A percentile compares a stretch with the other conserved stretches of the same genome.
phyloP scores from a whole-genome alignment of 1,140 invertebrate species.

The Dendrolimus punctatus region DNA sequence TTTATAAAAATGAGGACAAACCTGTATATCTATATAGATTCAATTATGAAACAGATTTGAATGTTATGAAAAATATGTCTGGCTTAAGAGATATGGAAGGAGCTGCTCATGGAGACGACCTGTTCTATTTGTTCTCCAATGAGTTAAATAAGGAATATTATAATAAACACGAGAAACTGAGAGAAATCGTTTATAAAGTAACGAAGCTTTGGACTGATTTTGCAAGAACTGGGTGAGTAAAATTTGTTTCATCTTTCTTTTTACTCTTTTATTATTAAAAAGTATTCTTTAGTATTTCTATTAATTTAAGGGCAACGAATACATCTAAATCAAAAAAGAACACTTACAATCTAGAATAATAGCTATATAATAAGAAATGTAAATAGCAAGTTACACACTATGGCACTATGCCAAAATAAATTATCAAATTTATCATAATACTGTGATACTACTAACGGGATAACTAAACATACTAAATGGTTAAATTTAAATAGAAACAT shows the following conservation, averaged over 20 bases:
- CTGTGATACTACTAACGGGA: too few species aligned
- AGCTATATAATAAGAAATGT: too few species aligned
- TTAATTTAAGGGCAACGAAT: too few species aligned
- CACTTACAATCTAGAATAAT: too few species aligned
- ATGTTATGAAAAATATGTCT: slow-evolving; percentile 36
- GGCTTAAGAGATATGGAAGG: slow-evolving; percentile 49
- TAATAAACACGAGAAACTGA: slow-evolving; percentile 36
- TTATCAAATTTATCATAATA: too few species aligned
- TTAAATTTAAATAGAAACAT: too few species aligned
- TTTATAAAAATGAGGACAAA: slow-evolving; percentile 22
- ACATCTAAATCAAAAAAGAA: too few species aligned
- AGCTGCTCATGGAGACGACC: slow-evolving; percentile 76
- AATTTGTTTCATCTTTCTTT: slow-evolving; percentile 4
- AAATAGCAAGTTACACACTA: too few species aligned
- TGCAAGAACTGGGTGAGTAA: slow-evolving; percentile 76
- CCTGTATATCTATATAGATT: slow-evolving; percentile 71
- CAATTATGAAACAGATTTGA: slow-evolving; percentile 53
- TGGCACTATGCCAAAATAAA: too few species aligned
- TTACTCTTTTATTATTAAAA: too few species aligned
- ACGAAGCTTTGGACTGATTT: slow-evolving; percentile 82
- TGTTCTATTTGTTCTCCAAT: slow-evolving; percentile 76
- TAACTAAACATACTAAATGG: too few species aligned
- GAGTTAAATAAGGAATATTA: slow-evolving; percentile 46
- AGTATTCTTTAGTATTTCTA: too few species aligned
- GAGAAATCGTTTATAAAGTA: slow-evolving; percentile 51